These are phyloP conservation scores for Pterostichus madidus DNA, from an alignment of 2,888 invertebrate genomes.

Conservation along the genomic window DNA sequence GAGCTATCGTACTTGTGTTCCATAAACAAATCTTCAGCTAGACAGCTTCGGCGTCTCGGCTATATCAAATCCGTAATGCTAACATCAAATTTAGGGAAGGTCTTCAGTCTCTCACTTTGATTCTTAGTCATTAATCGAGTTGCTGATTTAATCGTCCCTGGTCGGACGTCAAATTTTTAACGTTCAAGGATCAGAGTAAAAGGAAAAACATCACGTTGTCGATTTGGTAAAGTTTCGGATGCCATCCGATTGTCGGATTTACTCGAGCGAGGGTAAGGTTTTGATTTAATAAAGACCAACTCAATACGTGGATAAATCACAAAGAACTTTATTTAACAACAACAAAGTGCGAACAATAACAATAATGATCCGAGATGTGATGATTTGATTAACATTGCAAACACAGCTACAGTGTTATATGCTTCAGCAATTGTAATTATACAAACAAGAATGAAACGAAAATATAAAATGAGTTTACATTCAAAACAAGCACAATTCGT, in stretches of 20 bases:
- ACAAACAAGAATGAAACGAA: conserved; percentile 1
- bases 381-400: conserved; percentile 40
- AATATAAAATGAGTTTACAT: conserved; percentile 9
- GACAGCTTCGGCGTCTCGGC: not conserved
- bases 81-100: not conserved
- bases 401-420: not conserved
- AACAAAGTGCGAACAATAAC: not conserved
- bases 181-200: conserved; percentile 23
- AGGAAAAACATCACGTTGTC: conserved; percentile 39
- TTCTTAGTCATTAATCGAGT: conserved; percentile 5
- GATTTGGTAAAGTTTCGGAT: conserved; percentile 44
- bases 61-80: not conserved
- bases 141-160: conserved; percentile 1
- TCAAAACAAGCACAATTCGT: conserved; percentile 14
- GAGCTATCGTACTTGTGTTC: conserved; percentile 14
- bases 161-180: conserved; percentile 26
- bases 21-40: conserved; percentile 32
- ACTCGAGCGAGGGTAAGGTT: conserved; percentile 34
- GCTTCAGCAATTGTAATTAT: not conserved
- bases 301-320: conserved; percentile 42
- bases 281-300: conserved; percentile 49
- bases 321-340: conserved; percentile 45
- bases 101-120: not conserved
- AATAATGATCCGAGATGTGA: not conserved
- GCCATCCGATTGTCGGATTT: conserved; percentile 46